Evolutionary conservation across 2,113 vertebrate genomes (phyloP).

Genomic region (Cygnus buccinator): DNA sequence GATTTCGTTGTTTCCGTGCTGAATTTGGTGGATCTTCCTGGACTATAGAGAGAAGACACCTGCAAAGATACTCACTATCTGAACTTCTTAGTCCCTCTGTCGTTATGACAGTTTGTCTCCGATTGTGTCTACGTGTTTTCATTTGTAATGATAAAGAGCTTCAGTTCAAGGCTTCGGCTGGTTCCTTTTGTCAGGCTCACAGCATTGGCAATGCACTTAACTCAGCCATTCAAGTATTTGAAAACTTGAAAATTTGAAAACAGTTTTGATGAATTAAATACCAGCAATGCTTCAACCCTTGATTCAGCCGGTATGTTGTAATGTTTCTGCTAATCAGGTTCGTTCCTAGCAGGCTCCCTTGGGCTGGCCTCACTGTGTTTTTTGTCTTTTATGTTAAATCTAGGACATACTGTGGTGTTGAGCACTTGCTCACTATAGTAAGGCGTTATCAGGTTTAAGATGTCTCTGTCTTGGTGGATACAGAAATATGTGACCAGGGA

Average conservation of each 20-base stretch:
- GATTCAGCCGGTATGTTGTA: not conserved
- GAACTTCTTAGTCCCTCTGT: slow-evolving; percentile 21
- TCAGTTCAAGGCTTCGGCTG: slow-evolving; percentile 30
- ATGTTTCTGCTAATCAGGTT: slow-evolving; percentile 19
- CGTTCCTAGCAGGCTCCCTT: not conserved
- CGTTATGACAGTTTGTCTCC: slow-evolving; percentile 29
- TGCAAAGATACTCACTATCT: slow-evolving; percentile 30
- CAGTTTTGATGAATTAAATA: slow-evolving; percentile 32
- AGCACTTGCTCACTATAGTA: not conserved
- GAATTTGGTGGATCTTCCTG: not conserved
- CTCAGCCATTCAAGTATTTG: not conserved
- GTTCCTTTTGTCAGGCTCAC: slow-evolving; percentile 9
- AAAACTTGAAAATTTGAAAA: not conserved
- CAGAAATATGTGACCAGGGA: slow-evolving; percentile 13
- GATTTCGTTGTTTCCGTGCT: not conserved
- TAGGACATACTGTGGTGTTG: not conserved
- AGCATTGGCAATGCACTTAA: slow-evolving; percentile 13
- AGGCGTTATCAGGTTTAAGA: not conserved
- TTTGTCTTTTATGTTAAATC: slow-evolving; percentile 32
- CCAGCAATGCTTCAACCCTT: not conserved
- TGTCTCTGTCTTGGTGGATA: not conserved
- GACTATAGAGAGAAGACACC: slow-evolving; percentile 8
- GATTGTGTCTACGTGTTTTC: slow-evolving; percentile 17
- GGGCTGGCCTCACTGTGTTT: not conserved
- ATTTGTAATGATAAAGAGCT: slow-evolving; percentile 21